Evolutionary conservation across 1,140 invertebrate genomes (phyloP).

Genomic region (Triops longicaudatus): DNA sequence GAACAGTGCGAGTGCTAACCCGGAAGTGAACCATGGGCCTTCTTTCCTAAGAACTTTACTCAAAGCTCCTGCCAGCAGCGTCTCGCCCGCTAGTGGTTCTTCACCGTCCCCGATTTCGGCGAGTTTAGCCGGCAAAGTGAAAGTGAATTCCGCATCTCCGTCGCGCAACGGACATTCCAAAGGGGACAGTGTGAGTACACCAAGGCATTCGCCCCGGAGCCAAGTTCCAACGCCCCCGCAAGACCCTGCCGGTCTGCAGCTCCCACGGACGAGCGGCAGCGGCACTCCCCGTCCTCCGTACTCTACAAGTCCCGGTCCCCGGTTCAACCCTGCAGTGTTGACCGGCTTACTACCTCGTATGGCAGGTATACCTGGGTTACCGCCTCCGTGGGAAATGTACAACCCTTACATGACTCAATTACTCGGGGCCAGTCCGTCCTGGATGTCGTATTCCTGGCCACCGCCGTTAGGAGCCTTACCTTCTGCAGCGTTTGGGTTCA

Average conservation of each 20-base stretch:
- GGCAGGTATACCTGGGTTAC: neutral
- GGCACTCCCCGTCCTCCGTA: neutral
- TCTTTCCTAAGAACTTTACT: conserved; percentile 4
- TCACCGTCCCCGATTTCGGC: neutral
- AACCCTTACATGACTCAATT: conserved; percentile 4
- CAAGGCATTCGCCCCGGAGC: neutral
- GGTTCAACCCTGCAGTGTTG: neutral
- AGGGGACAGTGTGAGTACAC: neutral
- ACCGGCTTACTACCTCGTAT: conserved; percentile 2
- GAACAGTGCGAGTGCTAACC: neutral
- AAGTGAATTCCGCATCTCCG: neutral
- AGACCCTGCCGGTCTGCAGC: neutral
- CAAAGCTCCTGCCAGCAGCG: conserved; percentile 7
- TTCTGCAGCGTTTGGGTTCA: neutral
- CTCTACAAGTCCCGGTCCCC: conserved; percentile 4
- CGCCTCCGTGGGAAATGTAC: conserved; percentile 9
- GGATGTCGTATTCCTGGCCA: conserved; percentile 5
- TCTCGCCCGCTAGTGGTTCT: neutral
- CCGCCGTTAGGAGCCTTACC: neutral
- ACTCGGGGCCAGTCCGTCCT: neutral
- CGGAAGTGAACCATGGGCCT: neutral
- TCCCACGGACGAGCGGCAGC: neutral
- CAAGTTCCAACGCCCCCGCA: neutral
- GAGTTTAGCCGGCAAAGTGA: neutral
- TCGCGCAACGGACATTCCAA: conserved; percentile 4